phyloP scores from a whole-genome alignment of 2,888 invertebrate species.

The Melipona beecheii region DNA sequence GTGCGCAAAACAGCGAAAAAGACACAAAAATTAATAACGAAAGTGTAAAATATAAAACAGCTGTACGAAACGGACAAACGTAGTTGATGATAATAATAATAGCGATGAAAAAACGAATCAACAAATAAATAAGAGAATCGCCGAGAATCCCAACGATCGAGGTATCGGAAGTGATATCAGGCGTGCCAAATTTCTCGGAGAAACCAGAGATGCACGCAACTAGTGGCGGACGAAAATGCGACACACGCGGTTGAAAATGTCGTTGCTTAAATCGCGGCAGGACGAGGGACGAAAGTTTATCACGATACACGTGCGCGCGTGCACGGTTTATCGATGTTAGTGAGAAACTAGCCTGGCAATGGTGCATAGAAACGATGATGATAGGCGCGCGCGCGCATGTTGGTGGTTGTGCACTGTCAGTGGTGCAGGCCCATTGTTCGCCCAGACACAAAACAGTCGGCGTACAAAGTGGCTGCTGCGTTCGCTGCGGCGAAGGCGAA shows the following conservation, averaged over 20 bases:
- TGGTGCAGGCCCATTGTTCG: slow-evolving; percentile 81
- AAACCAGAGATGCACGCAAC: slow-evolving; percentile 13
- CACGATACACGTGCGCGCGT: slow-evolving; percentile 47
- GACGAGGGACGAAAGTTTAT: slow-evolving; percentile 46
- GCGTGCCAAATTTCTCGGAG: not conserved
- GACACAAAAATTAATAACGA: too few species aligned
- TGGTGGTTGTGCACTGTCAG: slow-evolving; percentile 72
- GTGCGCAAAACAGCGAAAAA: too few species aligned
- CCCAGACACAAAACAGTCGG: slow-evolving; percentile 83
- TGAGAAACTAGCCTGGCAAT: slow-evolving; percentile 58
- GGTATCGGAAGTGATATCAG: not conserved
- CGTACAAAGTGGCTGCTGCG: slow-evolving; percentile 82
- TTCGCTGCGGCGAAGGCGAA: slow-evolving; percentile 72
- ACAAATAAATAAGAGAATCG: too few species aligned
- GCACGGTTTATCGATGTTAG: slow-evolving; percentile 41
- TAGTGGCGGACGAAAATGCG: slow-evolving; percentile 18
- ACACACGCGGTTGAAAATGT: slow-evolving; percentile 16
- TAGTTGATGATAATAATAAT: too few species aligned
- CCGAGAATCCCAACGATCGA: not conserved
- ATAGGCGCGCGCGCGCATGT: slow-evolving; percentile 13
- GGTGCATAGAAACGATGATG: slow-evolving; percentile 59
- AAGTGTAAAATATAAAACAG: too few species aligned
- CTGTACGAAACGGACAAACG: too few species aligned
- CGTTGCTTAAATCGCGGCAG: slow-evolving; percentile 2
- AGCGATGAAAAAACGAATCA: too few species aligned